Evolutionary conservation across 64 coral and sea anemone genomes (phyloP).

Genomic region (Trachythela sp.): DNA sequence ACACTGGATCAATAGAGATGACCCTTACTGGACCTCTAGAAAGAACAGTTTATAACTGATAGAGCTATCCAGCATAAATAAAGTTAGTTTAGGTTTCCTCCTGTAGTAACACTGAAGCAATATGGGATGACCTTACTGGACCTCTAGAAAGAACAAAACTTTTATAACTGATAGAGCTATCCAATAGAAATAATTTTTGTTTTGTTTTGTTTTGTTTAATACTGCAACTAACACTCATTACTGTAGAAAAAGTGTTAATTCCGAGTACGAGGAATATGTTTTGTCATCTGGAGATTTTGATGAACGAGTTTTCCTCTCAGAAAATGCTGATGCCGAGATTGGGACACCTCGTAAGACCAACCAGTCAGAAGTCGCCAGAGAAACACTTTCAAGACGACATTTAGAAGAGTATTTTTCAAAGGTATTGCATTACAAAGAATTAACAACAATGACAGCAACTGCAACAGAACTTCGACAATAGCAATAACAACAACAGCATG

Average conservation of each 20-base stretch:
- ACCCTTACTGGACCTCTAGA: too few relatives aligned
- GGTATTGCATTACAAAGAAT: not conserved
- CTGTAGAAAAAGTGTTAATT: constrained; percentile 60
- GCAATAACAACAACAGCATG: too few relatives aligned
- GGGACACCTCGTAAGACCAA: constrained; percentile 79
- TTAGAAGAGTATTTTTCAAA: not conserved
- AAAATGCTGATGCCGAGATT: constrained; percentile 85
- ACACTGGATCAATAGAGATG: too few relatives aligned
- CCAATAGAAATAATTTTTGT: not conserved
- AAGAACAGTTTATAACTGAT: too few relatives aligned
- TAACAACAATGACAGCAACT: not conserved
- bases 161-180: too few relatives aligned
- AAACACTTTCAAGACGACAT: not conserved
- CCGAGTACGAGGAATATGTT: constrained; percentile 89
- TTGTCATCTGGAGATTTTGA: constrained; percentile 98
- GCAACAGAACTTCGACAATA: too few relatives aligned
- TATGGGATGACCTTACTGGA: too few relatives aligned
- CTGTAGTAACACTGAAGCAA: too few relatives aligned
- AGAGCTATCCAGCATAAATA: too few relatives aligned
- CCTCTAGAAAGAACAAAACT: too few relatives aligned
- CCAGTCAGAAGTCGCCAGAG: not conserved
- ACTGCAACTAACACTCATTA: too few relatives aligned
- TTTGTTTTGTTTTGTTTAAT: not conserved
- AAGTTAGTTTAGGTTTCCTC: too few relatives aligned
- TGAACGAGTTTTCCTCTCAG: constrained; percentile 85